Evolutionary conservation across 2,113 vertebrate genomes (phyloP), one percentile per base, ranked within the genome.

Genomic region (Danionella cerebrum): DNA sequence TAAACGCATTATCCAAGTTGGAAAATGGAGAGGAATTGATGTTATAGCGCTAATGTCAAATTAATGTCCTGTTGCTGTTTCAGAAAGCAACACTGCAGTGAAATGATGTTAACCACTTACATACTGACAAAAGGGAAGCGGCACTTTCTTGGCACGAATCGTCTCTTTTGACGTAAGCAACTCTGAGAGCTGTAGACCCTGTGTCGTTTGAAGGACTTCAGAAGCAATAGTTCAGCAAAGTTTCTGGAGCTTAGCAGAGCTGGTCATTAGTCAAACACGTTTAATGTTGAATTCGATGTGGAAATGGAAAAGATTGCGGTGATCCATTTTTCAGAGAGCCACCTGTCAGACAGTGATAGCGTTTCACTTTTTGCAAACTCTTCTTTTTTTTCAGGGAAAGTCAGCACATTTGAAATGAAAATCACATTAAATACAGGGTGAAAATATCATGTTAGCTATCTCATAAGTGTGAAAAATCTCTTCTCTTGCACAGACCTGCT

Each of bases 1-100:
- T 91, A 96, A 94, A 93, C 89, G 91, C 88, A 91, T 91, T 92
- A 89, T 89, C 85, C 88, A 87, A 90, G 89, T 91, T 94, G 89
- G 88, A 91, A 75, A 84, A 75, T 77, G 48, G 76, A 79, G 82
- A 86, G 85, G 88, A 91, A 92, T 90, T 89, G 87, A 92, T 91
- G 85, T 91, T 91, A 85, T 84, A 85, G 77, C 80, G 84, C 84
- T 89, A 89, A 90, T 87, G 88, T 90, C 88, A 90, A 90, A 91
- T 91, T 84, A 89, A 89, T 92, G 85, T 88, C 74, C 72, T 90
- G 83, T 88, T 92, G 88, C 88, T 86, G 83, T 85, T 88, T 90
- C 85, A 89, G 88, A 87, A 86, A 89, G 81, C 79, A 88, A 90
- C 83, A 71, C 51, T 66, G 82, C 81, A 84, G 82, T 85, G 86